Conservation (phyloP, 2,888 invertebrate genomes). For the Campopleginae sp. region DNA sequence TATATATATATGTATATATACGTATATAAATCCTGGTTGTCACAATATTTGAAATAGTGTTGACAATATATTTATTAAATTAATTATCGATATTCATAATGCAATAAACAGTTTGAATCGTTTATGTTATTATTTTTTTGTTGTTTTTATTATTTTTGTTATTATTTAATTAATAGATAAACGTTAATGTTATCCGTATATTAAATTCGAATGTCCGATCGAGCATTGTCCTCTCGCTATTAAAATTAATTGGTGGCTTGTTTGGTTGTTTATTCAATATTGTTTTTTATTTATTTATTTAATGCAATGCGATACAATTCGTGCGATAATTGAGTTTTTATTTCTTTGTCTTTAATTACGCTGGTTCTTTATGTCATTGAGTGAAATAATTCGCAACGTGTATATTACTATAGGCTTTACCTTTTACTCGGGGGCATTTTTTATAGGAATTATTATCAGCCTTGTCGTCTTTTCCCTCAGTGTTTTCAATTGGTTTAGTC, state of each 20-base stretch:
- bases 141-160: not conserved
- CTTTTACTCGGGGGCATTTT: conserved; percentile 15
- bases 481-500: not conserved
- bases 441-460: conserved; percentile 51
- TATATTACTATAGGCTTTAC: conserved; percentile 26
- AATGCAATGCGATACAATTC: conserved; percentile 9
- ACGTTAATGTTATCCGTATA: conserved; percentile 5
- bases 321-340: not conserved
- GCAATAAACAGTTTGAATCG: conserved; percentile 24
- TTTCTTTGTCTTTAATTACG: not conserved
- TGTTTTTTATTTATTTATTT: conserved; percentile 15
- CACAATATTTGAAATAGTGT: conserved; percentile 35
- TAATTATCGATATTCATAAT: conserved; percentile 40
- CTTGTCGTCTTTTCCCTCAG: conserved; percentile 24
- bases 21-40: conserved; percentile 48
- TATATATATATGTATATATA: conserved; percentile 46
- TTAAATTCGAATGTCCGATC: conserved; percentile 47
- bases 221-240: conserved; percentile 51
- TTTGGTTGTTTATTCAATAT: conserved; percentile 1
- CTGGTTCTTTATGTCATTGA: not conserved
- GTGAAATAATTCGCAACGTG: conserved; percentile 14
- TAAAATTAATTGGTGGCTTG: conserved; percentile 39
- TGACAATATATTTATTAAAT: conserved; percentile 14
- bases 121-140: conserved; percentile 9
- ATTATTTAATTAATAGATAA: conserved; percentile 7